A percentile compares a stretch with the other conserved stretches of the same genome.
These are phyloP conservation scores for Prorops nasuta DNA, from an alignment of 1,140 invertebrate species.

Conservation along the genomic window DNA sequence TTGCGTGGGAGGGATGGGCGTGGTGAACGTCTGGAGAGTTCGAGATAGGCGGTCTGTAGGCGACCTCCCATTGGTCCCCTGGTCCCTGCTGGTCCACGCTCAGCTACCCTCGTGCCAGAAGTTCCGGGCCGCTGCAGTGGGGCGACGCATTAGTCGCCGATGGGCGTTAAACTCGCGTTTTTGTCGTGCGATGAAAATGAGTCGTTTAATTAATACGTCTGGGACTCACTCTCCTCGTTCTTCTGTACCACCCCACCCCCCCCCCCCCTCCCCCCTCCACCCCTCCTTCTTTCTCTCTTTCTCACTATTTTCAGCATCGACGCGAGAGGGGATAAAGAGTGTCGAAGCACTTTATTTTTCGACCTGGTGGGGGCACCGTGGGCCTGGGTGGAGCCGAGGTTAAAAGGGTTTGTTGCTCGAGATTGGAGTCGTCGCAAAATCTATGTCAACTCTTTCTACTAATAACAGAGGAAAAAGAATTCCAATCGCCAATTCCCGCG, in stretches of 20 bases:
- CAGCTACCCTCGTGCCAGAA: slow-evolving; percentile 1
- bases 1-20: slow-evolving; percentile 24
- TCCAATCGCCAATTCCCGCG: too few species aligned
- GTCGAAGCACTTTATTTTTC: too few species aligned
- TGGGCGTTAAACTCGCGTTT: slow-evolving; percentile 55
- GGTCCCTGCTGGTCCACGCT: not conserved
- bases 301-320: too few species aligned
- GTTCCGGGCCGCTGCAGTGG: slow-evolving; percentile 21
- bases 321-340: too few species aligned
- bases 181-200: slow-evolving; percentile 54
- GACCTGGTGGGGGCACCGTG: too few species aligned
- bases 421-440: too few species aligned
- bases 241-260: not conserved
- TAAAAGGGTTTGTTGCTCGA: too few species aligned
- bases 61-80: slow-evolving; percentile 17
- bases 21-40: not conserved
- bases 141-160: slow-evolving; percentile 48
- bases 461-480: too few species aligned
- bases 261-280: not conserved
- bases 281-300: not conserved
- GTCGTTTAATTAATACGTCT: slow-evolving; percentile 59
- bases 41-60: slow-evolving; percentile 16
- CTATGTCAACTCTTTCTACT: too few species aligned
- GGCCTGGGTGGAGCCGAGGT: too few species aligned
- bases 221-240: slow-evolving; percentile 12